Evolutionary conservation across 1,140 invertebrate species (phyloP).

Genomic region (Pseudomyrmex flavicornis): DNA sequence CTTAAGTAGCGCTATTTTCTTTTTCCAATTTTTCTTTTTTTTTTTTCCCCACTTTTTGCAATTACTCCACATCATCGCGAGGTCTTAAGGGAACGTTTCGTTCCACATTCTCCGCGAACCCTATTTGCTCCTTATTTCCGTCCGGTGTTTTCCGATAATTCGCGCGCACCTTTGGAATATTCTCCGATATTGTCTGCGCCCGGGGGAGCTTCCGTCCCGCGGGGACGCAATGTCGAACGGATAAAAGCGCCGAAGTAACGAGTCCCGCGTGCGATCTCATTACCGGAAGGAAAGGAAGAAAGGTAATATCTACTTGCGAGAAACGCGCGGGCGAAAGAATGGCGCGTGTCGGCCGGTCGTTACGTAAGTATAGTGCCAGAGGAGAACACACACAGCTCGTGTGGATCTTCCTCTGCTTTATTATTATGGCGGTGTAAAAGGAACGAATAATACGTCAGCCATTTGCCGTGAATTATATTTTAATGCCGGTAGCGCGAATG

Average conservation of each 20-base stretch:
- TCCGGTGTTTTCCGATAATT: slow-evolving; percentile 24
- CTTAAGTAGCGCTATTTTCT: neutral
- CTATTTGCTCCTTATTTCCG: neutral
- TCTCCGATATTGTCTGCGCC: slow-evolving; percentile 29
- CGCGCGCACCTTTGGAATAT: slow-evolving; percentile 27
- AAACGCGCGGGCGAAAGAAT: slow-evolving; percentile 33
- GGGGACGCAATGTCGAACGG: neutral
- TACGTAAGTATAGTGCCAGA: slow-evolving; percentile 12
- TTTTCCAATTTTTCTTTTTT: slow-evolving; percentile 8
- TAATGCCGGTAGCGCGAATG: slow-evolving; percentile 40
- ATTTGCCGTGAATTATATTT: slow-evolving; percentile 55
- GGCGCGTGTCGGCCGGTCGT: slow-evolving; percentile 39
- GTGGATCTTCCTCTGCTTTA: slow-evolving; percentile 39
- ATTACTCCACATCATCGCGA: neutral
- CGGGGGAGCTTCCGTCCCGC: neutral
- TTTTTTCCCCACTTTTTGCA: neutral
- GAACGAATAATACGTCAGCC: slow-evolving; percentile 43
- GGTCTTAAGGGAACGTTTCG: neutral
- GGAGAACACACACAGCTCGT: neutral
- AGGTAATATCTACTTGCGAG: slow-evolving; percentile 49
- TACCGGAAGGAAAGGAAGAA: neutral
- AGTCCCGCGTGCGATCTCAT: slow-evolving; percentile 53
- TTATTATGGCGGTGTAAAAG: slow-evolving; percentile 51
- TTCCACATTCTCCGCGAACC: neutral
- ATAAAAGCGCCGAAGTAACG: slow-evolving; percentile 35